A percentile compares a stretch with the other conserved stretches of the same genome.
phyloP scores from a whole-genome alignment of 2,797 vertebrate species.

The Decapterus maruadsi region DNA sequence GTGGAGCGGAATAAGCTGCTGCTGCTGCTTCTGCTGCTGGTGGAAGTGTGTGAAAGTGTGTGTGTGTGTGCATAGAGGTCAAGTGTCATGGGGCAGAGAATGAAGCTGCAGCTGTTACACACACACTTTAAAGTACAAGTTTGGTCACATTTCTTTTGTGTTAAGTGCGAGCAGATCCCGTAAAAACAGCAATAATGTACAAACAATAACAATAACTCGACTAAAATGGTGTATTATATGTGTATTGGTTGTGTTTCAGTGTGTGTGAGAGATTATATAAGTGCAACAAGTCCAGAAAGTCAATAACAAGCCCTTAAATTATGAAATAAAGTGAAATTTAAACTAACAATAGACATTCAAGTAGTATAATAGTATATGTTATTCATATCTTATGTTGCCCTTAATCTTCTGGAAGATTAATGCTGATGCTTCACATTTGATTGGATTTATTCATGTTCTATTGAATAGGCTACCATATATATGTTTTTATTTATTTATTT shows the following conservation, averaged over 20 bases:
- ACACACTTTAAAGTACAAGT: background rate
- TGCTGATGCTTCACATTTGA: background rate
- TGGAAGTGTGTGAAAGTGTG: background rate
- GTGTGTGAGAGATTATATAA: too few species aligned
- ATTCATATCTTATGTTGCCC: too few species aligned
- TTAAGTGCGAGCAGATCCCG: background rate
- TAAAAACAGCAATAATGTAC: background rate
- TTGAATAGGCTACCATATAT: too few species aligned
- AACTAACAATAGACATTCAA: background rate
- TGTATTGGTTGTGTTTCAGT: too few species aligned
- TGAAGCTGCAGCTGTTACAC: background rate
- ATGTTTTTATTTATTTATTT: too few species aligned
- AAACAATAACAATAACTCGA: background rate
- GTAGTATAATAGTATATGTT: too few species aligned
- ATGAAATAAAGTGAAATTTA: background rate
- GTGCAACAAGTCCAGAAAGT: too few species aligned
- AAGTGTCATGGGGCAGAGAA: conserved; percentile 21
- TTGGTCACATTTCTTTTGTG: background rate
- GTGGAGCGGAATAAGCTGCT: background rate
- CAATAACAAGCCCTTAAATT: too few species aligned
- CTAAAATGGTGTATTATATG: background rate
- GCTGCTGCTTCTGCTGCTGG: background rate
- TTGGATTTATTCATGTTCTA: too few species aligned
- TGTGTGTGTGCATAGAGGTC: conserved; percentile 13
- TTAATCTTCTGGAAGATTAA: background rate